Conservation (phyloP, 2,797 vertebrate genomes). For the Sebastes paucispinis region DNA sequence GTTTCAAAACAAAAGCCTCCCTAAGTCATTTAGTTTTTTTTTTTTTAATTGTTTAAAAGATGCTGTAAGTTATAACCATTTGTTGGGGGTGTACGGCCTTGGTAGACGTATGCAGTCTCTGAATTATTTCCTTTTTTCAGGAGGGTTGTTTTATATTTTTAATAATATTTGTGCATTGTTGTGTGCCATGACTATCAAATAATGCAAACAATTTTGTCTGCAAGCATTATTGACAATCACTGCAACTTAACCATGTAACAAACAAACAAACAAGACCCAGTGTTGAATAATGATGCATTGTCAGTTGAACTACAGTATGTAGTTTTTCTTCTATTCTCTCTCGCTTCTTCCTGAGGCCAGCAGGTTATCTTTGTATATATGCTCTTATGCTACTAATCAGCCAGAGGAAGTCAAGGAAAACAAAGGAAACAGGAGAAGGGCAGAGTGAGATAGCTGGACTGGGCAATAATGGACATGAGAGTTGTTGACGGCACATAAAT, state of each 20-base stretch:
- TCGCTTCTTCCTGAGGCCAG: neutral
- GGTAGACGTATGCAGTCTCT: too few species aligned
- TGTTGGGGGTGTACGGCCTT: too few species aligned
- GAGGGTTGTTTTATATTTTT: neutral
- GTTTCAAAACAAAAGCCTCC: too few species aligned
- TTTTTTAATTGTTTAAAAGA: too few species aligned
- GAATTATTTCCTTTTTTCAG: too few species aligned
- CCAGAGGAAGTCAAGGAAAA: neutral
- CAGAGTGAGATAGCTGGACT: neutral
- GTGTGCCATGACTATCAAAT: too few species aligned
- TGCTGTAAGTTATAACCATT: too few species aligned
- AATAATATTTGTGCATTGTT: neutral
- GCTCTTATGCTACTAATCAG: neutral
- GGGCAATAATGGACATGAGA: slow-evolving; percentile 19
- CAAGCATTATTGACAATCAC: neutral
- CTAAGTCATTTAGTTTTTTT: too few species aligned
- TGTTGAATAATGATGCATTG: neutral
- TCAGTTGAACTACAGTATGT: neutral
- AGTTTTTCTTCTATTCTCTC: neutral
- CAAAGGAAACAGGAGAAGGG: neutral
- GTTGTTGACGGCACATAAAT: slow-evolving; percentile 35
- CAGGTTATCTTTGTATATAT: neutral
- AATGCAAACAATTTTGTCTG: too few species aligned
- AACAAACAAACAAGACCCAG: neutral
- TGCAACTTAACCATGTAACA: neutral